These are phyloP conservation scores for Anastatus disparis DNA, from an alignment of 1,140 invertebrate species.

Conservation along the genomic window DNA sequence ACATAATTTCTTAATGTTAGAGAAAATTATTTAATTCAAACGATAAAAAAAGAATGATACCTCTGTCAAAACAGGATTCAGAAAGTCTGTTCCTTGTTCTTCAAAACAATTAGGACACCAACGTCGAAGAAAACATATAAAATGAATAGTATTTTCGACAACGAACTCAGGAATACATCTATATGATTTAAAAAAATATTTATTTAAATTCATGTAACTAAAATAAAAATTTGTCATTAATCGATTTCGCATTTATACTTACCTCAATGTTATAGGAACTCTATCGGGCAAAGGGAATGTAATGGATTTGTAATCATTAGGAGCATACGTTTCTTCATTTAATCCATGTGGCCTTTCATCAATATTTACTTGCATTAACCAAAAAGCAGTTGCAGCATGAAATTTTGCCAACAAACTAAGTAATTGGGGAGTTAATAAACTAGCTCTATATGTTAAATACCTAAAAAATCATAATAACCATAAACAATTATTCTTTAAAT, in stretches of 20 bases:
- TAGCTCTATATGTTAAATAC: constrained; percentile 75
- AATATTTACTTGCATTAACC: constrained; percentile 83
- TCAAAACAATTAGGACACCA: constrained; percentile 73
- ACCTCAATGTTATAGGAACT: constrained; percentile 75
- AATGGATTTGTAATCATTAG: constrained; percentile 67
- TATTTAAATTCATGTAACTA: background rate
- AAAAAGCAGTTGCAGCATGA: constrained; percentile 83
- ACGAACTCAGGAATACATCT: constrained; percentile 90
- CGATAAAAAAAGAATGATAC: constrained; percentile 52
- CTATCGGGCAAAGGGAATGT: constrained; percentile 75
- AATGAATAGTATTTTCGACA: constrained; percentile 87
- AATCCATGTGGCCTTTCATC: constrained; percentile 55
- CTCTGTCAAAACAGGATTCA: constrained; percentile 81
- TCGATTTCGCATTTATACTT: too few species aligned
- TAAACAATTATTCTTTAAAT: constrained; percentile 23
- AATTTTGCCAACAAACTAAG: constrained; percentile 78
- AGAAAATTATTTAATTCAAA: background rate
- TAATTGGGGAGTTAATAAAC: constrained; percentile 78
- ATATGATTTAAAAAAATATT: constrained; percentile 44
- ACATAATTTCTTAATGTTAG: constrained; percentile 17
- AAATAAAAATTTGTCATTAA: too few species aligned
- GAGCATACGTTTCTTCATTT: constrained; percentile 66
- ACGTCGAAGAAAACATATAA: constrained; percentile 78
- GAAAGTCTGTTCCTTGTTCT: constrained; percentile 69
- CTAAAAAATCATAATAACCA: constrained; percentile 59